Percentiles rank a stretch among this genome's conserved stretches.
Evolutionary conservation across 1,140 invertebrate species (phyloP).

Genomic region (Galleria mellonella): DNA sequence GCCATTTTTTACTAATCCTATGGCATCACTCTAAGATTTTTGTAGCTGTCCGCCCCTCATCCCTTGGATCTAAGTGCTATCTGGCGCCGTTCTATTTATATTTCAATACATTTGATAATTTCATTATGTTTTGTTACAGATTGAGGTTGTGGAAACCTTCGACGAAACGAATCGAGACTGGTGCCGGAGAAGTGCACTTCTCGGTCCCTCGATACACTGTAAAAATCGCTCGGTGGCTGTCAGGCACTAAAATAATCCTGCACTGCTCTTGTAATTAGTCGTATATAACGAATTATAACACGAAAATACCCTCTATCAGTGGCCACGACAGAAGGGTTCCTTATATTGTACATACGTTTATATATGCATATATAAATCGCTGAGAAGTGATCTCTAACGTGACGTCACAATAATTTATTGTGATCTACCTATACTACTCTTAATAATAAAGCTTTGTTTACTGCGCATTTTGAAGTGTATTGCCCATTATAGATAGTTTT

Average conservation of each 20-base stretch:
- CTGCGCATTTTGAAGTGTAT: conserved; percentile 42
- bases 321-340: conserved; percentile 56
- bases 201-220: conserved; percentile 46
- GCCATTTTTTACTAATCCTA: too few relatives aligned
- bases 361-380: conserved; percentile 68
- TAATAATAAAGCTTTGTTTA: conserved; percentile 28
- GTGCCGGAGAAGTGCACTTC: conserved; percentile 26
- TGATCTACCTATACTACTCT: conserved; percentile 33
- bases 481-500: conserved; percentile 31
- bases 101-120: too few relatives aligned
- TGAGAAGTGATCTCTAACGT: conserved; percentile 65
- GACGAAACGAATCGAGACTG: conserved; percentile 65
- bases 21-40: too few relatives aligned
- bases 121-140: conserved; percentile 48
- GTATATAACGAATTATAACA: conserved; percentile 33
- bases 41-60: too few relatives aligned
- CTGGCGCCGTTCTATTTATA: too few relatives aligned
- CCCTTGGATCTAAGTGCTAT: too few relatives aligned
- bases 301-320: conserved; percentile 53
- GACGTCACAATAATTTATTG: conserved; percentile 66
- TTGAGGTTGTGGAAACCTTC: conserved; percentile 38
- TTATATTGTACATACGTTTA: conserved; percentile 32
- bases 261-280: conserved; percentile 54
- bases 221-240: conserved; percentile 61
- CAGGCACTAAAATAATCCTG: conserved; percentile 48